phyloP scores from a whole-genome alignment of 2,113 vertebrate species.

The Actenoides lindsayi region DNA sequence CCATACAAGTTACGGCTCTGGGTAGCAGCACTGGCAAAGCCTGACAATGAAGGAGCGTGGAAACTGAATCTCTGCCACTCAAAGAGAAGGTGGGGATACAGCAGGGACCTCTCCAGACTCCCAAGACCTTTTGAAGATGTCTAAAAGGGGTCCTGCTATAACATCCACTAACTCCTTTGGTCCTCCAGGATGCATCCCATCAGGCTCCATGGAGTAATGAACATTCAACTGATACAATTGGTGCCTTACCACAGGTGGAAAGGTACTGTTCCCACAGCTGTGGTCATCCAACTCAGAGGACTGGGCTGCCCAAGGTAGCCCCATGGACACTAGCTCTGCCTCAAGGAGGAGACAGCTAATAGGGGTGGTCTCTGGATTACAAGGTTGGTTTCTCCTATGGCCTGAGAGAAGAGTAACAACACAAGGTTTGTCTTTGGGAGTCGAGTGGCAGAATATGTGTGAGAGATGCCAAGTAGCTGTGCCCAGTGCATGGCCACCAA shows the following conservation, averaged over 20 bases:
- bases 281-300: no score
- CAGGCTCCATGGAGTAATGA: not conserved
- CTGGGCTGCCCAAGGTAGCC: no score
- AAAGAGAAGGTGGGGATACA: not conserved
- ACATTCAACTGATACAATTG: not conserved
- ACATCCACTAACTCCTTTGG: not conserved
- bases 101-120: not conserved
- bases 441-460: no score
- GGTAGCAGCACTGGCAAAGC: not conserved
- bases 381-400: no score
- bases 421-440: no score
- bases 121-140: not conserved
- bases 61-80: fast-evolving
- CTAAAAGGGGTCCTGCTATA: not conserved
- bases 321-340: no score
- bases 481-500: no score
- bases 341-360: no score
- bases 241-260: not conserved
- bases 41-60: fast-evolving
- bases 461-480: no score
- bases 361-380: no score
- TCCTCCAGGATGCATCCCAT: not conserved
- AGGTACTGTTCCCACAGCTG: no score
- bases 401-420: no score
- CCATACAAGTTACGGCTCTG: not conserved